Conservation (phyloP, 1,140 invertebrate species). For the Lasaia peninsularis region DNA sequence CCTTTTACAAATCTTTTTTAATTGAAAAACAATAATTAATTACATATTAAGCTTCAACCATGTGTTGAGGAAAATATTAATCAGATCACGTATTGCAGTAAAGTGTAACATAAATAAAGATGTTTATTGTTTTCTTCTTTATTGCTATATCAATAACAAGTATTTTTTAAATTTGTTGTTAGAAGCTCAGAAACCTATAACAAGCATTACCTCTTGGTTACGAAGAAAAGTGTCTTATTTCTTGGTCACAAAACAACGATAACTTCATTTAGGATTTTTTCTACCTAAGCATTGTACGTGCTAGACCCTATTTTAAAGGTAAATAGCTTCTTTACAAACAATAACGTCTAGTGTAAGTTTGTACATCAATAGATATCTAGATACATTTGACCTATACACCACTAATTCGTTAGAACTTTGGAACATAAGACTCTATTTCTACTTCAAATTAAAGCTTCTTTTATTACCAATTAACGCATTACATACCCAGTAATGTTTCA, state of each 20-base stretch:
- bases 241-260: background rate
- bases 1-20: too few species aligned
- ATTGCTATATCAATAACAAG: too few species aligned
- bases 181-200: too few species aligned
- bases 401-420: slow-evolving; percentile 54
- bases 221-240: background rate
- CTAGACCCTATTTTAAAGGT: slow-evolving; percentile 9
- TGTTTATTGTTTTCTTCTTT: too few species aligned
- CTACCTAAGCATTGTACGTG: slow-evolving; percentile 10
- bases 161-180: too few species aligned
- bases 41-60: too few species aligned
- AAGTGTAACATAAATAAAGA: too few species aligned
- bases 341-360: slow-evolving; percentile 20
- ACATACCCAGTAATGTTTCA: slow-evolving; percentile 44
- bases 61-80: too few species aligned
- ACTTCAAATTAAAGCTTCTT: slow-evolving; percentile 74
- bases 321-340: slow-evolving; percentile 7
- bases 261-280: background rate
- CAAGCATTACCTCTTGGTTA: too few species aligned
- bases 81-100: too few species aligned
- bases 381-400: slow-evolving; percentile 40
- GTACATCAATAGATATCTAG: slow-evolving; percentile 34
- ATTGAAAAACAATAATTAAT: too few species aligned
- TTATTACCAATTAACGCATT: slow-evolving; percentile 65
- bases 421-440: slow-evolving; percentile 69